Percentiles rank a stretch among this genome's conserved stretches.
These are phyloP conservation scores for Melipona bicolor DNA, from an alignment of 2,888 invertebrate species.

Conservation along the genomic window DNA sequence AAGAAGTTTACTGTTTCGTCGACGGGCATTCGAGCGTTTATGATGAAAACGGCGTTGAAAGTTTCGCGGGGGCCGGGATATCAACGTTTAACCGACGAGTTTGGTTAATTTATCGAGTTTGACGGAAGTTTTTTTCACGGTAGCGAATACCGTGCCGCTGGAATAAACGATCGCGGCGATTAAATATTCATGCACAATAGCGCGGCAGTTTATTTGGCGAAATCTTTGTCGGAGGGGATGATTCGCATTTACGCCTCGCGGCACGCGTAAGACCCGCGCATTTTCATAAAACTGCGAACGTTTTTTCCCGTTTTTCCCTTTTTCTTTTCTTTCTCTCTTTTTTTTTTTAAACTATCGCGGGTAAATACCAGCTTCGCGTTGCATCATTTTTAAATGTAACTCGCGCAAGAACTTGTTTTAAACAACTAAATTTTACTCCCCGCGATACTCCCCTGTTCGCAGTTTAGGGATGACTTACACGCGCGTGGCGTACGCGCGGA, in stretches of 20 bases:
- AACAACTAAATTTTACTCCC: neutral
- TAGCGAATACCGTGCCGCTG: neutral
- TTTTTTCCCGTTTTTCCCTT: no score
- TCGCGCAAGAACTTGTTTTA: neutral
- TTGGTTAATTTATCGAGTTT: slow-evolving; percentile 54
- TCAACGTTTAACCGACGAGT: slow-evolving; percentile 43
- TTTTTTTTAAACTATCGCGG: neutral
- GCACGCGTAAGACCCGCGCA: slow-evolving; percentile 16
- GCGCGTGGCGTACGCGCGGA: no score
- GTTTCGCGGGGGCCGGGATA: slow-evolving; percentile 12
- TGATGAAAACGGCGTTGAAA: slow-evolving; percentile 24
- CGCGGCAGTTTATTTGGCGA: slow-evolving; percentile 41
- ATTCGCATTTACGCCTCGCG: slow-evolving; percentile 29
- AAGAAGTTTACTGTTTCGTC: slow-evolving; percentile 19
- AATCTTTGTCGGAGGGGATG: slow-evolving; percentile 34
- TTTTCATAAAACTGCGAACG: slow-evolving; percentile 24
- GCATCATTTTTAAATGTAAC: neutral
- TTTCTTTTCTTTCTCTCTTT: no score
- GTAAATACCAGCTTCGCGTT: neutral
- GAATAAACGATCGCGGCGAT: slow-evolving; percentile 51
- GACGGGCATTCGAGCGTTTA: neutral
- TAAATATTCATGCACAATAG: slow-evolving; percentile 51
- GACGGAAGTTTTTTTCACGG: slow-evolving; percentile 20
- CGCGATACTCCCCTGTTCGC: neutral
- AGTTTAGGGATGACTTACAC: neutral